phyloP scores from a whole-genome alignment of 2,888 invertebrate genomes.

The Pandemis corylana region DNA sequence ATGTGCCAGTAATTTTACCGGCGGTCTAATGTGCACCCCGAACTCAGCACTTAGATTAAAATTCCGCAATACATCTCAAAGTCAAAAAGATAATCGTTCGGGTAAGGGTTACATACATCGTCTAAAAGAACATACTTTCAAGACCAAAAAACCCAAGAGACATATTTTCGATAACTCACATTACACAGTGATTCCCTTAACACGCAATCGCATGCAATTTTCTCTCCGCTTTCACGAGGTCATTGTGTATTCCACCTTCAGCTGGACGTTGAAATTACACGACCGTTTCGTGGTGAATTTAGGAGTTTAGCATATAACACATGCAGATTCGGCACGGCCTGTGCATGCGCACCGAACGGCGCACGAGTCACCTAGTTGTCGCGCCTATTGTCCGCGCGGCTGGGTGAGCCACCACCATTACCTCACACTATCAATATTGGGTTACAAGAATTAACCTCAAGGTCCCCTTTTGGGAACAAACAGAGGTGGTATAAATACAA shows the following conservation, averaged over 20 bases:
- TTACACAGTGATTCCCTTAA: background rate
- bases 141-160: no score
- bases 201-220: constrained; percentile 29
- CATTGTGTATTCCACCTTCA: constrained; percentile 49
- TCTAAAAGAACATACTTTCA: no score
- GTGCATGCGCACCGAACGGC: constrained; percentile 56
- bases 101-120: no score
- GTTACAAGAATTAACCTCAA: constrained; percentile 84
- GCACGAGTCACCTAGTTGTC: constrained; percentile 83
- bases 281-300: constrained; percentile 48
- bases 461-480: constrained; percentile 81
- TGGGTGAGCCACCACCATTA: constrained; percentile 81
- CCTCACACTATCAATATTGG: constrained; percentile 84
- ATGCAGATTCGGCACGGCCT: constrained; percentile 67
- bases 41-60: no score
- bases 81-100: no score
- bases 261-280: constrained; percentile 49
- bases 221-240: constrained; percentile 48
- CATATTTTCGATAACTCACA: background rate
- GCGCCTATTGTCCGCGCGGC: constrained; percentile 81
- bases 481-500: constrained; percentile 82
- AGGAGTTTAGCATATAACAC: constrained; percentile 45
- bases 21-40: no score
- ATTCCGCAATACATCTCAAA: no score
- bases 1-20: no score